These are phyloP conservation scores for Phylloscopus whistleri DNA, from an alignment of 2,113 vertebrate species.

Conservation along the genomic window DNA sequence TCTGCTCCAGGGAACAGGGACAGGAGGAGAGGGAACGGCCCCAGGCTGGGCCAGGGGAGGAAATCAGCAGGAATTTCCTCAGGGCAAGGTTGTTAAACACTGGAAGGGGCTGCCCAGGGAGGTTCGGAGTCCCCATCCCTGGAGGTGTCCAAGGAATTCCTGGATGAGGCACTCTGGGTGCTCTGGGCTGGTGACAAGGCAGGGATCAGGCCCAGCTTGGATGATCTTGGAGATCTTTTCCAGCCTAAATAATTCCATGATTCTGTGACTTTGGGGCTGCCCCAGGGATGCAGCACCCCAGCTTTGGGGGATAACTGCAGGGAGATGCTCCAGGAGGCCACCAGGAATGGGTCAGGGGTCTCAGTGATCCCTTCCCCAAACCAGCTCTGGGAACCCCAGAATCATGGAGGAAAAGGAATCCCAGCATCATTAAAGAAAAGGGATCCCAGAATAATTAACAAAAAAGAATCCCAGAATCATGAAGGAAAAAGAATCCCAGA, in stretches of 20 bases:
- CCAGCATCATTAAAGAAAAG: background rate
- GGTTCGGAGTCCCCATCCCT: background rate
- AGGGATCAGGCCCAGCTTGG: fast-evolving
- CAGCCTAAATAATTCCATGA: background rate
- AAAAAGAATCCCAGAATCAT: background rate
- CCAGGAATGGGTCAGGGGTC: background rate
- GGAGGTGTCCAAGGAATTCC: too few species aligned
- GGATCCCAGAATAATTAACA: fast-evolving
- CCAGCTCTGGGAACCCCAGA: background rate
- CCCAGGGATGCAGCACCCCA: background rate
- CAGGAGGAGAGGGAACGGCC: background rate
- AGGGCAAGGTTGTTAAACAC: background rate
- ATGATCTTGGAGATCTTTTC: background rate
- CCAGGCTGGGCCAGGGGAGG: background rate
- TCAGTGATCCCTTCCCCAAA: fast-evolving
- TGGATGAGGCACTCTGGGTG: background rate
- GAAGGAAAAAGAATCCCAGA: background rate
- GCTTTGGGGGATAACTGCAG: background rate
- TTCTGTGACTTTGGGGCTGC: background rate
- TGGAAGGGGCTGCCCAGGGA: background rate
- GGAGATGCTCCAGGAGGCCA: background rate
- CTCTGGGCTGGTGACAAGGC: background rate
- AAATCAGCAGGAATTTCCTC: background rate
- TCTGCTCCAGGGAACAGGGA: background rate
- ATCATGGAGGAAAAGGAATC: background rate